Conservation (phyloP, 2,888 invertebrate genomes). For the Epinotia bilunana region DNA sequence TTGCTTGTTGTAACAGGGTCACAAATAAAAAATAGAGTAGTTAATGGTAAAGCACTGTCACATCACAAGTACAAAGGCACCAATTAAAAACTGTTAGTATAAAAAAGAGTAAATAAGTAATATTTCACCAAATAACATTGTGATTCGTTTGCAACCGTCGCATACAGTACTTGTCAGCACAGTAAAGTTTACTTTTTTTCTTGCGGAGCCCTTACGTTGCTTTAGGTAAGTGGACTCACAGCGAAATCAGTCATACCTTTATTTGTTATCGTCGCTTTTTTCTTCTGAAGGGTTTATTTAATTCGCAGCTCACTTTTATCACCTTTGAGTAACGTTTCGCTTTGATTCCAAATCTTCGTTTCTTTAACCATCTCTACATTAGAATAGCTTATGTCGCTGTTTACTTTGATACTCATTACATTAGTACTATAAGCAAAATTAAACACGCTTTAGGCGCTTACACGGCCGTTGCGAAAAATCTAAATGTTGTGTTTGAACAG, state of each 20-base stretch:
- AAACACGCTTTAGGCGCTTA: constrained; percentile 65
- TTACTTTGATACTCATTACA: constrained; percentile 53
- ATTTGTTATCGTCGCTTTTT: constrained; percentile 73
- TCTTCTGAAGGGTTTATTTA: constrained; percentile 61
- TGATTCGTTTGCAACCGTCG: constrained; percentile 67
- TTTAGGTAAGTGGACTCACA: constrained; percentile 82
- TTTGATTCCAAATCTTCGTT: constrained; percentile 77
- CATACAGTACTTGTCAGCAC: constrained; percentile 75
- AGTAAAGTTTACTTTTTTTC: constrained; percentile 84
- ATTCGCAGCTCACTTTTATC: constrained; percentile 67
- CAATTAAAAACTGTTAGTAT: constrained; percentile 45
- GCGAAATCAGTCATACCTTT: constrained; percentile 65
- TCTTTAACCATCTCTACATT: constrained; percentile 64
- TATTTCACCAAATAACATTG: constrained; percentile 52
- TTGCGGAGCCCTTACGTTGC: constrained; percentile 85
- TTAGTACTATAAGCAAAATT: constrained; percentile 50
- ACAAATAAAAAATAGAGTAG: constrained; percentile 21
- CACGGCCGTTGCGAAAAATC: constrained; percentile 47
- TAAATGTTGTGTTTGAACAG: constrained; percentile 32
- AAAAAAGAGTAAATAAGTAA: constrained; percentile 45
- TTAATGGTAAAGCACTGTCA: constrained; percentile 36
- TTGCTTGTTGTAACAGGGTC: constrained; percentile 37
- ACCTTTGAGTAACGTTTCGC: constrained; percentile 83
- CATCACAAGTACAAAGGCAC: constrained; percentile 45
- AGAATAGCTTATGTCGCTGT: constrained; percentile 67